phyloP scores from a whole-genome alignment of 2,797 vertebrate genomes.

The Calcarius lapponicus region DNA sequence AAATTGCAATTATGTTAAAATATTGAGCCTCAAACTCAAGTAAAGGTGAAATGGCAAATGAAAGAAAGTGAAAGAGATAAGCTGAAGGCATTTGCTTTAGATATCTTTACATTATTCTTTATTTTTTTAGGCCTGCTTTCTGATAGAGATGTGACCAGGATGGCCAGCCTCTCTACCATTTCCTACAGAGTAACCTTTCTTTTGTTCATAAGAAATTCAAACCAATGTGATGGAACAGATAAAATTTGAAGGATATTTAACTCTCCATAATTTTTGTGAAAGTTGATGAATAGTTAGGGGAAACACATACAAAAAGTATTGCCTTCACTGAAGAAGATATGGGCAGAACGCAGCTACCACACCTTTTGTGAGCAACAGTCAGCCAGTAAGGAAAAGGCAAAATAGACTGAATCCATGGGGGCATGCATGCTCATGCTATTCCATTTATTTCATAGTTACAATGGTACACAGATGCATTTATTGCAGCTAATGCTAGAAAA shows the following conservation, averaged over 20 bases:
- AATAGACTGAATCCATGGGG: not conserved
- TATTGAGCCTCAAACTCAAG: not conserved
- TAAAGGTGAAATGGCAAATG: not conserved
- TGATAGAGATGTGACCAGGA: not conserved
- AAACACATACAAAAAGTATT: not conserved
- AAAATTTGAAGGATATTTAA: not conserved
- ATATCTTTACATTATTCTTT: not conserved
- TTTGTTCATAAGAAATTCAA: not conserved
- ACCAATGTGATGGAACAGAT: not conserved
- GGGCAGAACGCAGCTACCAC: not conserved
- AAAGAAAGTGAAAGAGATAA: not conserved
- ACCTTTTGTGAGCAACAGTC: not conserved
- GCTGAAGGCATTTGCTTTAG: not conserved
- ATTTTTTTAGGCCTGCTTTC: not conserved
- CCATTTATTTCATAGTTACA: not conserved
- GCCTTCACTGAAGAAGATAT: not conserved
- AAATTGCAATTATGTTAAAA: not conserved
- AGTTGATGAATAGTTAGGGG: not conserved
- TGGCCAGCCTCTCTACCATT: not conserved
- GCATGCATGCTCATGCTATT: not conserved
- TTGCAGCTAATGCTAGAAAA: not conserved
- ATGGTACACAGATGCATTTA: not conserved
- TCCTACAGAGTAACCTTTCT: not conserved
- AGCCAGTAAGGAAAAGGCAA: not conserved
- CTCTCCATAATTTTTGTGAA: not conserved